Evolutionary conservation across 2,888 invertebrate genomes (phyloP).

Genomic region (Lomographa bimaculata): DNA sequence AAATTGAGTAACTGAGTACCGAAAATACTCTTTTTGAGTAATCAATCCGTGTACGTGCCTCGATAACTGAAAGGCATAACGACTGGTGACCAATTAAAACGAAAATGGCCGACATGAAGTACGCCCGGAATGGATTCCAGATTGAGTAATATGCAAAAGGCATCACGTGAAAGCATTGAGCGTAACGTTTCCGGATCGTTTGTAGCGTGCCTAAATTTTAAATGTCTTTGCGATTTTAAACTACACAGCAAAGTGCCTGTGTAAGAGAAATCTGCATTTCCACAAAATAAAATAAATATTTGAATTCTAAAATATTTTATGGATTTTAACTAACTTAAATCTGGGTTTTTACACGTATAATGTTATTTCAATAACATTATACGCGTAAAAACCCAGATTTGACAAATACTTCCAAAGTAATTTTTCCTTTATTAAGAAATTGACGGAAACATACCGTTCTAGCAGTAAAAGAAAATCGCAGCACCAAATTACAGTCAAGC

Average conservation of each 20-base stretch:
- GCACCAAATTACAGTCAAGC: conserved; percentile 15
- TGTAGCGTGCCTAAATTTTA: conserved; percentile 16
- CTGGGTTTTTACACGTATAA: too few relatives aligned
- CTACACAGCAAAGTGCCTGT: too few relatives aligned
- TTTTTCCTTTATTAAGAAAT: too few relatives aligned
- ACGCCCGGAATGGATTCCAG: conserved; percentile 26
- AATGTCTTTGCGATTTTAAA: conserved; percentile 13
- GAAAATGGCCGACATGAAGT: conserved; percentile 35
- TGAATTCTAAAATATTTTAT: too few relatives aligned
- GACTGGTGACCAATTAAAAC: conserved; percentile 65
- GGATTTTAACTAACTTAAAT: too few relatives aligned
- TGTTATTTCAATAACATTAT: too few relatives aligned
- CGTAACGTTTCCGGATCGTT: conserved; percentile 11
- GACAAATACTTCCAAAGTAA: too few relatives aligned
- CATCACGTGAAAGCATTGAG: conserved; percentile 19
- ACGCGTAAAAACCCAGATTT: too few relatives aligned
- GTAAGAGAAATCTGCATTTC: too few relatives aligned
- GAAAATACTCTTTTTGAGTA: conserved; percentile 31
- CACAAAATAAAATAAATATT: too few relatives aligned
- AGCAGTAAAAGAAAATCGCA: conserved; percentile 9
- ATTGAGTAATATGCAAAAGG: conserved; percentile 25
- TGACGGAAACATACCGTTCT: too few relatives aligned
- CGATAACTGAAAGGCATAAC: conserved; percentile 44
- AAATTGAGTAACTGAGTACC: conserved; percentile 14
- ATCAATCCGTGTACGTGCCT: conserved; percentile 33